A percentile compares a stretch with the other conserved stretches of the same genome.
phyloP scores from a whole-genome alignment of 2,797 vertebrate species.

The Erethizon dorsatum region DNA sequence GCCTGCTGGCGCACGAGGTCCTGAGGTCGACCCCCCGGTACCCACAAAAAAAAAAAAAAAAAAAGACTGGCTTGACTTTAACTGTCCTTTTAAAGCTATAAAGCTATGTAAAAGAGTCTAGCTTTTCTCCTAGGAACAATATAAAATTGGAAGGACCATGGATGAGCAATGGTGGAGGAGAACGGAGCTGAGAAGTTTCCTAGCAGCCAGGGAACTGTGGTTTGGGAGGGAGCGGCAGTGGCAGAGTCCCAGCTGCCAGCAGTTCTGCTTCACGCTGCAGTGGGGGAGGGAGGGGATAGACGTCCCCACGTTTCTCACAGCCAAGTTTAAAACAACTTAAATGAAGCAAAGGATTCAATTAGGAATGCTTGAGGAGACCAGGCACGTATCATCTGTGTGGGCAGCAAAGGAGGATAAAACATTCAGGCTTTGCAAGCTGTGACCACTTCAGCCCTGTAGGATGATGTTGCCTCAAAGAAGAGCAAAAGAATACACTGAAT shows the following conservation, averaged over 20 bases:
- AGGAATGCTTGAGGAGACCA: slow-evolving; percentile 67
- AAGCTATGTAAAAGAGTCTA: background rate
- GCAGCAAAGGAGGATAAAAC: slow-evolving; percentile 45
- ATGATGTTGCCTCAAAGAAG: slow-evolving; percentile 53
- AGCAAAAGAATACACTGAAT: slow-evolving; percentile 68
- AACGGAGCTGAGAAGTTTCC: background rate
- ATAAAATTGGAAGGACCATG: accelerated
- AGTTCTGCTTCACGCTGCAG: background rate
- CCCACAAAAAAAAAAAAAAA: too few relatives aligned
- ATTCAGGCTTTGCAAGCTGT: slow-evolving; percentile 62
- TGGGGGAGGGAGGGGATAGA: background rate
- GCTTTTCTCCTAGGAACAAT: background rate
- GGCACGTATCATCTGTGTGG: slow-evolving; percentile 63
- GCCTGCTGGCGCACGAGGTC: too few relatives aligned
- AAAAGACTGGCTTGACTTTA: background rate
- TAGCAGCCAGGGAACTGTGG: background rate
- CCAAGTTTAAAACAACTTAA: slow-evolving; percentile 68
- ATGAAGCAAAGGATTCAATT: slow-evolving; percentile 61
- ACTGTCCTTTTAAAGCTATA: background rate
- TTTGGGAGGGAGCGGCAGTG: background rate
- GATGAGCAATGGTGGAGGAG: accelerated
- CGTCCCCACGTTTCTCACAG: slow-evolving; percentile 46
- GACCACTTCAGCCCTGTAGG: background rate
- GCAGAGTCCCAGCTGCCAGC: background rate
- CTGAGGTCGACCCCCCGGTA: too few relatives aligned